Evolutionary conservation across 53 echinoderm and acorn worm genomes (phyloP), one percentile per base, ranked within the genome.

Genomic region (Hippasteria phrygiana): DNA sequence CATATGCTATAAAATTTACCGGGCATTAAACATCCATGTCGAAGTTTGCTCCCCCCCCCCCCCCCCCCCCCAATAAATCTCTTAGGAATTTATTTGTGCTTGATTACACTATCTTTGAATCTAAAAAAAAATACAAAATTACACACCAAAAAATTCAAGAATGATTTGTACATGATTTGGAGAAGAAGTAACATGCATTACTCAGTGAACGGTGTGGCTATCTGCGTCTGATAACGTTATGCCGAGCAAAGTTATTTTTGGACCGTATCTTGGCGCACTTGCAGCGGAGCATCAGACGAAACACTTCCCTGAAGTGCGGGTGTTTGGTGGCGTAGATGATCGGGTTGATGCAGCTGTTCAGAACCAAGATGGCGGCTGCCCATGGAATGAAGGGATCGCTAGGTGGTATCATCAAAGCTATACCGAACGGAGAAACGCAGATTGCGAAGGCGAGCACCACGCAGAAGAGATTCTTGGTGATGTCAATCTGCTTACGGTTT

Each of bases 281-380:
- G 37, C 96, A 91, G 7, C 43, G 79, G 2, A 96, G 77, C 64
- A 96, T 96, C 11, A 78, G 46, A 12, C 90, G 81, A 59, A 95
- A 96, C 56, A 96, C 95, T 38, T 79, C 88, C 88, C 92, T 96
- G 88, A 96, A 96, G 48, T 93, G 92, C 0, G 96, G 96, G 55
- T 95, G 93, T 73, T 95, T 96, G 0, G 96, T 96, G 34, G 96
- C 96, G 71, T 96, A 96, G 48, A 96, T 93, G 64, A 94, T 79
- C 43, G 95, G 95, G 78, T 96, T 96, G 56, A 95, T 53, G 46
- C 93, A 94, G 45, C 93, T 93, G 80, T 96, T 96, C 5, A 96
- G 67, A 16, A 93, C 90, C 53, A 96, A 93, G 29, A 96, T 77
- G 71, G 93, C 86, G 51, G 93, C 96, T 20, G 95, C 94, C 93